These are phyloP conservation scores for Chelon auratus DNA, from an alignment of 2,797 vertebrate genomes.

Conservation along the genomic window DNA sequence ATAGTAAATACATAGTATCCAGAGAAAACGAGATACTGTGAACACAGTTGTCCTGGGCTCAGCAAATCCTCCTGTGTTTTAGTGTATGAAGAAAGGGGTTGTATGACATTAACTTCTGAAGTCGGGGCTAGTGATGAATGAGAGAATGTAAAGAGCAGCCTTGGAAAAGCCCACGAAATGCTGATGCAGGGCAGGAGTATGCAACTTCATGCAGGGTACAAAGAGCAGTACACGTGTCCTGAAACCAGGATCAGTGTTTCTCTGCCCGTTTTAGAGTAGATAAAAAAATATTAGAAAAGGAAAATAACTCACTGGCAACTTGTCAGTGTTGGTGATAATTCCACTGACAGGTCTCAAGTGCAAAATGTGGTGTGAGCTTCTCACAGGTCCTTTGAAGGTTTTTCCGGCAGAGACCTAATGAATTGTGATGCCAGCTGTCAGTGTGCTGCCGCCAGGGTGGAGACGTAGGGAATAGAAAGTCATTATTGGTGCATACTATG, in stretches of 20 bases:
- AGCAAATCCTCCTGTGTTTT: background rate
- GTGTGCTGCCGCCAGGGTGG: constrained; percentile 46
- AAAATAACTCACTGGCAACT: constrained; percentile 32
- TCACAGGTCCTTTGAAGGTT: constrained; percentile 51
- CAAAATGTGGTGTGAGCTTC: constrained; percentile 61
- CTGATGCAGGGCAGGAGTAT: constrained; percentile 30
- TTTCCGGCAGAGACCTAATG: constrained; percentile 69
- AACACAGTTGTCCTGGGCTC: background rate
- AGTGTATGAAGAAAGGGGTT: background rate
- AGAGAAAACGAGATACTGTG: background rate
- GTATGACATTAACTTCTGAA: constrained; percentile 20
- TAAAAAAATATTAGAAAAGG: background rate
- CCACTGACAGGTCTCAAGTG: constrained; percentile 60
- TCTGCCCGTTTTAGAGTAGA: constrained; percentile 11
- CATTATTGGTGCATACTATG: constrained; percentile 53
- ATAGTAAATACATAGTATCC: background rate
- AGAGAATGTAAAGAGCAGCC: constrained; percentile 27
- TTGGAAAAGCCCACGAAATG: constrained; percentile 35
- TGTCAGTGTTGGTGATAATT: constrained; percentile 62
- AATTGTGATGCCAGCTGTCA: constrained; percentile 77
- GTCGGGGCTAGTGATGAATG: constrained; percentile 66
- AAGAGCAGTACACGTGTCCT: constrained; percentile 34
- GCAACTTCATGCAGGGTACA: constrained; percentile 20
- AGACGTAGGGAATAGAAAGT: constrained; percentile 59
- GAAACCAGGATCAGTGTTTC: constrained; percentile 49